phyloP scores from a whole-genome alignment of 1,140 invertebrate genomes.

The Mizuhopecten yessoensis region DNA sequence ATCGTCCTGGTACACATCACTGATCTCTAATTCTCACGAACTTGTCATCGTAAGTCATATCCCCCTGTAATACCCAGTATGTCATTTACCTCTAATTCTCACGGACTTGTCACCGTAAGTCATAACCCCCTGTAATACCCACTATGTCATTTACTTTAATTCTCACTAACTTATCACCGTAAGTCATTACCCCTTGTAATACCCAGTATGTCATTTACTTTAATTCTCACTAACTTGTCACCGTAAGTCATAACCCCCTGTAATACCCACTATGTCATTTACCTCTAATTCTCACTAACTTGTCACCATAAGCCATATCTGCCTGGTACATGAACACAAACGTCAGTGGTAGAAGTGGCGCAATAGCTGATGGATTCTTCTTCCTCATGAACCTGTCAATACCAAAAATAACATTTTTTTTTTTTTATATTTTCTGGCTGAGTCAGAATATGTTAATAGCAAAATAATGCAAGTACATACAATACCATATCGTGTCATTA shows the following conservation, averaged over 20 bases:
- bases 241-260: background rate
- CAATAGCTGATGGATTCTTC: constrained; percentile 86
- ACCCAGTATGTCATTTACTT: background rate
- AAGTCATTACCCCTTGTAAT: background rate
- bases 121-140: background rate
- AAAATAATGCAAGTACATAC: too few species aligned
- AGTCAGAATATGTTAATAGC: too few species aligned
- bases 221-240: background rate
- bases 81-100: background rate
- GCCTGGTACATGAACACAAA: constrained; percentile 90
- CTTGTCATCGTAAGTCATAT: constrained; percentile 91
- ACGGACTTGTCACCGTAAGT: background rate
- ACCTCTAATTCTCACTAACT: constrained; percentile 90
- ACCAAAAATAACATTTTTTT: constrained; percentile 9
- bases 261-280: constrained; percentile 37
- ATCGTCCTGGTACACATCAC: constrained; percentile 88
- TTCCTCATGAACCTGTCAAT: constrained; percentile 57
- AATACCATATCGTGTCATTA: too few species aligned
- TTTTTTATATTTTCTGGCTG: too few species aligned
- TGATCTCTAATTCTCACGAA: constrained; percentile 87
- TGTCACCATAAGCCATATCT: constrained; percentile 91
- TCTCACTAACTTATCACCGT: background rate
- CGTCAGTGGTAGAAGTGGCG: constrained; percentile 88
- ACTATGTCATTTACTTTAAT: background rate
- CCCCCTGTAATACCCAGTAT: constrained; percentile 84